These are phyloP conservation scores for Caenorhabditis macrosperma DNA, from an alignment of 2,888 invertebrate species.

Conservation along the genomic window DNA sequence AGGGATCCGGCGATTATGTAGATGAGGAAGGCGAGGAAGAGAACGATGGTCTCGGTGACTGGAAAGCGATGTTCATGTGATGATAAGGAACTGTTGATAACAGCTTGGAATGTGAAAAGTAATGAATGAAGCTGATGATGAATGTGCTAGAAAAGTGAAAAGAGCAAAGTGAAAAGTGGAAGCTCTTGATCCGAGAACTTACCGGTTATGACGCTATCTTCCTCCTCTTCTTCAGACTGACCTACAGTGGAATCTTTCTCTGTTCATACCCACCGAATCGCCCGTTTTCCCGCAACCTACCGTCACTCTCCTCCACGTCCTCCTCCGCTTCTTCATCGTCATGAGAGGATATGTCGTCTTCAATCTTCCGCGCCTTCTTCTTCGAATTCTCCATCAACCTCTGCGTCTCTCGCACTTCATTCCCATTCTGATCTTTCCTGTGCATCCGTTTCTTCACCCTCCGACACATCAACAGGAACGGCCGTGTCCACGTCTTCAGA, in stretches of 20 bases:
- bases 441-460: constrained; percentile 27
- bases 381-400: constrained; percentile 66
- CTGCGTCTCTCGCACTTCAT: constrained; percentile 65
- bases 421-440: constrained; percentile 42
- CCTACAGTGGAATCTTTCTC: not conserved
- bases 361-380: constrained; percentile 53
- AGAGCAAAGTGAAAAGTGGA: constrained; percentile 3
- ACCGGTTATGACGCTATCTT: constrained; percentile 35
- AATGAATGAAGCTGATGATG: not conserved
- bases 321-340: constrained; percentile 54
- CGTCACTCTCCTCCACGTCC: constrained; percentile 59
- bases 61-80: not conserved
- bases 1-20: constrained; percentile 75
- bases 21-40: constrained; percentile 75
- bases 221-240: constrained; percentile 23
- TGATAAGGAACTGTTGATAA: not conserved
- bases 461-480: constrained; percentile 61
- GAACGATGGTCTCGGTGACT: constrained; percentile 66
- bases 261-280: not conserved
- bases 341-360: constrained; percentile 43
- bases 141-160: constrained; percentile 14
- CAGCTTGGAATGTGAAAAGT: not conserved
- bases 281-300: constrained; percentile 26
- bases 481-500: constrained; percentile 70
- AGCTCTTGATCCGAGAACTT: constrained; percentile 7